Evolutionary conservation across 2,888 invertebrate species (phyloP), one percentile per base, ranked within the genome.

Genomic region (Polymixis lichenea): DNA sequence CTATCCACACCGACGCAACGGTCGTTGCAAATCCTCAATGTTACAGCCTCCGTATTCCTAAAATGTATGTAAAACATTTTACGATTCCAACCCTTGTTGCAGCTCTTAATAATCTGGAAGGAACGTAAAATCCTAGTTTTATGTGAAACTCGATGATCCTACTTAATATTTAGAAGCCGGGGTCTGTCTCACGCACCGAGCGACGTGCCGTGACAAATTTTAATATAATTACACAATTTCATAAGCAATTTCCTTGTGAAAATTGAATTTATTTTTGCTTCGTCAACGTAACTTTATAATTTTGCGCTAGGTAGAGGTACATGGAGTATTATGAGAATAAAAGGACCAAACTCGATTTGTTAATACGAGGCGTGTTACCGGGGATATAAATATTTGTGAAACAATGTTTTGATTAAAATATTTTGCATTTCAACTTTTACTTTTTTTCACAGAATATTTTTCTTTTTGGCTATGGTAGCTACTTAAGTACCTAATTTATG

Each of bases 141-240:
- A 83, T 66, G 65, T 66, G 75, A 77, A 66, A 43, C 68, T 68
- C 72, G 76, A 78, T 88, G 78, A 85, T 86, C 80, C 81, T 72
- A 75, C 78, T 85, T 87, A 86, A 85, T 88, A 82, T 85, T 88
- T 74, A 80, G 84, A 77, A 77, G 80, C 77, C 77, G 64, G 53
- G 55, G 67, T 62, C 64, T 74, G 61, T 51, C 67, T 68, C 77
- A 86, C 86, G 78, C 84, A 77, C 72, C 80, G 60, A 72, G 64
- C 67, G 80, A 77, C 86, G 85, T 82, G 86, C 80, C 86, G 79
- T 75, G 76, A 86, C 86, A 86, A 75, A 86, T 88, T 87, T 86
- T 88, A 87, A 86, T 85, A 83, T 85, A 88, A 88, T 88, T 86
- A 87, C 80, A 81, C 76, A 80, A 88, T 88, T 88, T 84, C 84